A percentile compares a stretch with the other conserved stretches of the same genome.
Conservation (phyloP, 1,140 invertebrate species). For the Neodiprion pinetum region DNA sequence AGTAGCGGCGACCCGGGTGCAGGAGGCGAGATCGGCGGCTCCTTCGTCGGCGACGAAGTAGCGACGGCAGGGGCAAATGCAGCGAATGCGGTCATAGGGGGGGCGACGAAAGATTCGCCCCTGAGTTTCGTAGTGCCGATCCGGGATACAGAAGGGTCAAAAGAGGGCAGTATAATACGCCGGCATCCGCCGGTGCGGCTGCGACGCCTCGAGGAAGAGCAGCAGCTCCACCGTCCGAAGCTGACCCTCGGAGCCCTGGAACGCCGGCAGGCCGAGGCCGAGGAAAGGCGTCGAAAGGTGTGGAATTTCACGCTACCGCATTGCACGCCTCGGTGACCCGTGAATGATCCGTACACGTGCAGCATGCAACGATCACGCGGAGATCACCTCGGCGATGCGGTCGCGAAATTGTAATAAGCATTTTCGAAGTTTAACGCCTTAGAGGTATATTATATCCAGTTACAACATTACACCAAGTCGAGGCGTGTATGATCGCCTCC, state of each 20-base stretch:
- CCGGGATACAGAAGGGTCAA: constrained; percentile 14
- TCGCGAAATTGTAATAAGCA: too few relatives aligned
- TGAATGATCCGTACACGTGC: too few relatives aligned
- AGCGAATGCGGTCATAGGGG: neutral
- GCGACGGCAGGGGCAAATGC: neutral
- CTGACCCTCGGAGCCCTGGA: constrained; percentile 47
- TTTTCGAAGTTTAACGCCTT: too few relatives aligned
- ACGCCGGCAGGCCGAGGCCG: constrained; percentile 49
- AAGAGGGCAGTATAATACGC: constrained; percentile 38
- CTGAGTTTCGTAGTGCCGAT: constrained; percentile 48
- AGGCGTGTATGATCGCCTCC: too few relatives aligned
- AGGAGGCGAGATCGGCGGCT: neutral
- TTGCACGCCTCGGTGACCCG: too few relatives aligned
- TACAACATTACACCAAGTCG: too few relatives aligned
- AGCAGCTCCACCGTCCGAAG: constrained; percentile 29
- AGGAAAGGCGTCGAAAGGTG: constrained; percentile 45
- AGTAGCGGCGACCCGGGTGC: neutral
- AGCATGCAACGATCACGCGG: too few relatives aligned
- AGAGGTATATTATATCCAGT: too few relatives aligned
- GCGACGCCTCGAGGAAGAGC: constrained; percentile 45
- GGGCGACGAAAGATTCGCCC: constrained; percentile 27
- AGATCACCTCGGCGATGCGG: too few relatives aligned
- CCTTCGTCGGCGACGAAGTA: neutral
- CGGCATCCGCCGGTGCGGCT: constrained; percentile 49
- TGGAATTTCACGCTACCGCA: constrained; percentile 13